These are phyloP conservation scores for Orgyia antiqua DNA, from an alignment of 2,888 invertebrate species.

Conservation along the genomic window DNA sequence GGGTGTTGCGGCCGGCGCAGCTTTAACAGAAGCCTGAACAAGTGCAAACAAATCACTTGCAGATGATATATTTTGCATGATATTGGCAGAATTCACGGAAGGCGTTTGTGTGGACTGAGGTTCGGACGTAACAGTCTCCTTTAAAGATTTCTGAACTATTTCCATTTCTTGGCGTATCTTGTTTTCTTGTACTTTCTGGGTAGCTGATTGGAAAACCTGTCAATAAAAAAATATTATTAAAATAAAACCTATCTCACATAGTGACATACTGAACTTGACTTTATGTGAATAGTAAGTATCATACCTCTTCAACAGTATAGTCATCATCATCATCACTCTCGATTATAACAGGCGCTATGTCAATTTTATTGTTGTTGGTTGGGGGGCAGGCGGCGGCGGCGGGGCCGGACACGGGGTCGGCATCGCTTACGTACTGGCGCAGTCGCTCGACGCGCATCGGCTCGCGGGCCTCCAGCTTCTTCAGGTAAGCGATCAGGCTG, in stretches of 20 bases:
- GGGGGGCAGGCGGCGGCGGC: slow-evolving; percentile 3
- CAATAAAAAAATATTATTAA: neutral
- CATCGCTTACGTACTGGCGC: slow-evolving; percentile 84
- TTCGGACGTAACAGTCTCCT: slow-evolving; percentile 26
- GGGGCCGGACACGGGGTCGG: slow-evolving; percentile 21
- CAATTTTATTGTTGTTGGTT: neutral
- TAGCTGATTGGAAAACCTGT: slow-evolving; percentile 84
- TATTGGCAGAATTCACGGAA: slow-evolving; percentile 14
- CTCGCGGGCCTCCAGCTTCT: slow-evolving; percentile 87
- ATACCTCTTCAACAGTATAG: slow-evolving; percentile 89
- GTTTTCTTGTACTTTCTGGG: slow-evolving; percentile 83
- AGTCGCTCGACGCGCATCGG: slow-evolving; percentile 87
- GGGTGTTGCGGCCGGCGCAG: slow-evolving; percentile 26
- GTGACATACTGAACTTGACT: neutral
- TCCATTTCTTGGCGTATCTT: slow-evolving; percentile 78
- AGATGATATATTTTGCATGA: slow-evolving; percentile 42
- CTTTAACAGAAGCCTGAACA: slow-evolving; percentile 59
- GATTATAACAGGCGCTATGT: slow-evolving; percentile 22
- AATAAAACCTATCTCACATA: neutral
- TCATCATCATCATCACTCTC: slow-evolving; percentile 88
- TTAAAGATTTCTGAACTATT: slow-evolving; percentile 68
- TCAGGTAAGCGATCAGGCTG: slow-evolving; percentile 87
- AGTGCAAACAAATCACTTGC: slow-evolving; percentile 58
- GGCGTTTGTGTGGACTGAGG: neutral
- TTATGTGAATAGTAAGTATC: too few relatives aligned